phyloP scores from a whole-genome alignment of 2,797 vertebrate genomes.

The Pelobates cultripes region DNA sequence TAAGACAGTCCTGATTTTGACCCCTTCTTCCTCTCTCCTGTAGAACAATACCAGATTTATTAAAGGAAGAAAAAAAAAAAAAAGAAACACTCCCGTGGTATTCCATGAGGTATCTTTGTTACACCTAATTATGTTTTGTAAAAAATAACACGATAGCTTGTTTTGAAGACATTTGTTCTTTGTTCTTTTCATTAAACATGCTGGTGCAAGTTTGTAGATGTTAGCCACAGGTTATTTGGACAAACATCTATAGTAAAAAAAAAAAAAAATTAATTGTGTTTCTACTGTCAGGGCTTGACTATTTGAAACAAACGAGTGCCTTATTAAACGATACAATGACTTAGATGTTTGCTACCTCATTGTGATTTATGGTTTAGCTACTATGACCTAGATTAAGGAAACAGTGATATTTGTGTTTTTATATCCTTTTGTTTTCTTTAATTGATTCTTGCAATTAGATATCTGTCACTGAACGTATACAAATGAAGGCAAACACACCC shows the following conservation, averaged over 20 bases:
- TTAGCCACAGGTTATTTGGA: slow-evolving; percentile 36
- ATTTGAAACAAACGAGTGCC: slow-evolving; percentile 27
- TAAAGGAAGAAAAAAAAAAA: not conserved
- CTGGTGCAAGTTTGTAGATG: slow-evolving; percentile 25
- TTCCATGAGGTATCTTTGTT: slow-evolving; percentile 24
- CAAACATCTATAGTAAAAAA: slow-evolving; percentile 30
- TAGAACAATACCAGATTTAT: too few species aligned
- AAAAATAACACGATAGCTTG: slow-evolving; percentile 34
- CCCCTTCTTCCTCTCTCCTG: too few species aligned
- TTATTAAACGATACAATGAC: slow-evolving; percentile 1
- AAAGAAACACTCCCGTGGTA: slow-evolving; percentile 1
- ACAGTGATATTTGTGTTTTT: too few species aligned
- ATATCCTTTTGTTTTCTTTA: too few species aligned
- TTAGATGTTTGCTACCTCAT: not conserved
- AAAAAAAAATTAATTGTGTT: slow-evolving; percentile 29
- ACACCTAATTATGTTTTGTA: slow-evolving; percentile 29
- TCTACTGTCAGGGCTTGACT: slow-evolving; percentile 29
- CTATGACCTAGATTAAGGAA: not conserved
- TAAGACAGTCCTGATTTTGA: too few species aligned
- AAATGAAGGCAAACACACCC: too few species aligned
- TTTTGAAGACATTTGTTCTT: slow-evolving; percentile 32
- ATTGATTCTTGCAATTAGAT: too few species aligned
- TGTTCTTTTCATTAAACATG: slow-evolving; percentile 28
- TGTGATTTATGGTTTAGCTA: not conserved
- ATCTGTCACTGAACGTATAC: too few species aligned